Evolutionary conservation across 2,113 vertebrate genomes (phyloP).

Genomic region (Megalops atlanticus): DNA sequence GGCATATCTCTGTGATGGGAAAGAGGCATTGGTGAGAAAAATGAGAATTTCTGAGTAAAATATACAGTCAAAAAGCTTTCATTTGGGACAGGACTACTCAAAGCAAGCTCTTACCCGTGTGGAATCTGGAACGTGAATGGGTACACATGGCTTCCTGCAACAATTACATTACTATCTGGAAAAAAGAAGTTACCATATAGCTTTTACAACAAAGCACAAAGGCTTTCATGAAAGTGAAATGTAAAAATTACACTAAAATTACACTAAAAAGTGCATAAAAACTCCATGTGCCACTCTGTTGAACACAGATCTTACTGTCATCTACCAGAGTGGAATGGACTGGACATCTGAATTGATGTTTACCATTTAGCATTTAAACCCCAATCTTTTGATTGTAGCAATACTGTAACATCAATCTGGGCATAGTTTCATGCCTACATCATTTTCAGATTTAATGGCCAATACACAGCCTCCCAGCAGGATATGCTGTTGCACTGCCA

Average conservation of each 20-base stretch:
- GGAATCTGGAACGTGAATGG: conserved; percentile 69
- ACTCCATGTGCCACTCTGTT: too few relatives aligned
- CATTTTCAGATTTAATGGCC: too few relatives aligned
- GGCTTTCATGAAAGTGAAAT: neutral
- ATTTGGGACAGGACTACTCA: neutral
- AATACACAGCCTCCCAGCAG: too few relatives aligned
- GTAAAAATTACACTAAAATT: neutral
- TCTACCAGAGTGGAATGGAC: too few relatives aligned
- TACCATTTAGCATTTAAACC: too few relatives aligned
- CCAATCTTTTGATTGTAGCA: too few relatives aligned
- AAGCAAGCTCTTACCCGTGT: conserved; percentile 48
- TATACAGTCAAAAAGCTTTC: neutral
- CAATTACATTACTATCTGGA: conserved; percentile 55
- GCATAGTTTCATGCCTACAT: too few relatives aligned
- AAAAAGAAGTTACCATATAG: neutral
- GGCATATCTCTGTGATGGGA: conserved; percentile 54
- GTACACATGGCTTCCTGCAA: conserved; percentile 61
- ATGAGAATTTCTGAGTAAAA: neutral
- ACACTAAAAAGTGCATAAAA: too few relatives aligned
- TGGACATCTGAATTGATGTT: too few relatives aligned
- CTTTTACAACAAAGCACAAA: neutral
- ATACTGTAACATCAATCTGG: too few relatives aligned
- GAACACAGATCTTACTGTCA: too few relatives aligned
- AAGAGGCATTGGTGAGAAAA: neutral
- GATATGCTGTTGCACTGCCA: too few relatives aligned